Conservation (phyloP, 2,888 invertebrate species). For the Tyria jacobaeae region DNA sequence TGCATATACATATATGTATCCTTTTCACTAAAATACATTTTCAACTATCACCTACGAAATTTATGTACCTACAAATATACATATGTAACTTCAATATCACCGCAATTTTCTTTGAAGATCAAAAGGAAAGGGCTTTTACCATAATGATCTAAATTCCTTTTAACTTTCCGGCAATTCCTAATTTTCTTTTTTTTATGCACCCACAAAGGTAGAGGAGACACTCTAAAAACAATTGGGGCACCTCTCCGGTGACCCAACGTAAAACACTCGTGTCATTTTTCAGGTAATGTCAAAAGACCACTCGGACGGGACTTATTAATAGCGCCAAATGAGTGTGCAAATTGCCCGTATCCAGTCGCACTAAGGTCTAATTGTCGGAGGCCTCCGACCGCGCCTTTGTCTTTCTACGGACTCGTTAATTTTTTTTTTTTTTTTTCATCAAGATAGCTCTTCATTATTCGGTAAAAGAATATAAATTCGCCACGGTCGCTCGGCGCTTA, state of each 20-base stretch:
- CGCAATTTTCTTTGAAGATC: not conserved
- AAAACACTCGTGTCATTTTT: constrained; percentile 39
- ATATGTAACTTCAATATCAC: constrained; percentile 3
- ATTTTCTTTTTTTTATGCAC: constrained; percentile 21
- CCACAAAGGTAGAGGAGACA: constrained; percentile 17
- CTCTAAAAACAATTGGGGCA: constrained; percentile 20
- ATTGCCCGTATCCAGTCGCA: constrained; percentile 59
- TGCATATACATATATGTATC: too few species aligned
- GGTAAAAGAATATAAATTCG: constrained; percentile 68
- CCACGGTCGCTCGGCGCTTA: constrained; percentile 52
- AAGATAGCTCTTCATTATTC: constrained; percentile 71
- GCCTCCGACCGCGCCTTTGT: constrained; percentile 58
- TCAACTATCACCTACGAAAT: too few species aligned
- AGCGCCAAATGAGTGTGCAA: constrained; percentile 68
- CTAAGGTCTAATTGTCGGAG: constrained; percentile 59
- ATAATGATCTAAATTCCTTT: constrained; percentile 8
- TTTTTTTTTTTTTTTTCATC: constrained; percentile 56
- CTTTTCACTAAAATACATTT: too few species aligned
- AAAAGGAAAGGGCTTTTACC: constrained; percentile 11
- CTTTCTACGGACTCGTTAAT: constrained; percentile 59
- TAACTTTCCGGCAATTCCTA: constrained; percentile 6
- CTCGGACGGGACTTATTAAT: constrained; percentile 61
- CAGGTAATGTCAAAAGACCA: constrained; percentile 47
- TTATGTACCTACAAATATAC: too few species aligned
- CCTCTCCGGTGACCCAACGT: constrained; percentile 15